Evolutionary conservation across 2,888 invertebrate genomes (phyloP).

Genomic region (Callimorpha dominula): DNA sequence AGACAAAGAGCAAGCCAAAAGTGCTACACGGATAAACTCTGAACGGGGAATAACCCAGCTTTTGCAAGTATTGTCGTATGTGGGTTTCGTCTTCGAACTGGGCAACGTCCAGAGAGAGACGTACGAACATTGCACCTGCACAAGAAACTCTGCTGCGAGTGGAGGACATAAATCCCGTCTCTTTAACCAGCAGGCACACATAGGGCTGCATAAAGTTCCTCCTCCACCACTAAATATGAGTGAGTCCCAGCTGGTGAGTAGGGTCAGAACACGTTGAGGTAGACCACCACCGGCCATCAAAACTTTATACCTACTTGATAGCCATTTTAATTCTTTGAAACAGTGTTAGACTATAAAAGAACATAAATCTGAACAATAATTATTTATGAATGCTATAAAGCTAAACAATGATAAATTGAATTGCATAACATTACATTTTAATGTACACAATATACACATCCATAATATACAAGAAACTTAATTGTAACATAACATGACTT

Average conservation of each 20-base stretch:
- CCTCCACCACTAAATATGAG: background rate
- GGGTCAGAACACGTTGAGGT: too few relatives aligned
- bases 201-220: background rate
- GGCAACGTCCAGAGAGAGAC: too few relatives aligned
- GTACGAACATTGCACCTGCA: too few relatives aligned
- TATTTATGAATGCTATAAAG: too few relatives aligned
- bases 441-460: too few relatives aligned
- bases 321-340: too few relatives aligned
- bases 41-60: background rate
- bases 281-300: too few relatives aligned
- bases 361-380: too few relatives aligned
- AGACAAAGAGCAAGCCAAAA: background rate
- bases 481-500: constrained; percentile 38
- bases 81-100: background rate
- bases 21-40: background rate
- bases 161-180: background rate
- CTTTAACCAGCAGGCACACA: background rate
- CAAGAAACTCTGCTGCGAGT: background rate
- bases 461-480: background rate
- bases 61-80: background rate
- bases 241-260: background rate
- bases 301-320: too few relatives aligned
- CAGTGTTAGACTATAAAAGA: too few relatives aligned
- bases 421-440: background rate
- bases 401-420: too few relatives aligned